Evolutionary conservation across 2,797 vertebrate genomes (phyloP), one percentile per base, ranked within the genome.

Genomic region (Hypotaenidia okinawae): DNA sequence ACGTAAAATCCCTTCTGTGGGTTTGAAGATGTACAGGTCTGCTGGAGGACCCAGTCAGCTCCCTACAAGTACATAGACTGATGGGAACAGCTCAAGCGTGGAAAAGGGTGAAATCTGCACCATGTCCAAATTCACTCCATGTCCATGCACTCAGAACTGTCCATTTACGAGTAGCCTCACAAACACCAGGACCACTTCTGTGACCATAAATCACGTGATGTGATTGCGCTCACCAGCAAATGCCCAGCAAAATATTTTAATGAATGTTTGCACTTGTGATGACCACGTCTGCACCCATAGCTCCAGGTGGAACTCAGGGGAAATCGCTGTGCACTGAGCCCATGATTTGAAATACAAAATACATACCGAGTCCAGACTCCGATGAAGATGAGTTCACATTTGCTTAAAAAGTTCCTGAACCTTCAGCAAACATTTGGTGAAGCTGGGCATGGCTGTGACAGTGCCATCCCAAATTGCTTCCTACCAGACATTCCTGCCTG

Each of bases 101-200:
- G 66, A 35, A 0, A 3, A 27, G 37, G 10, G 47, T 35, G 27
- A 70, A 18, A 77, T 1, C 10, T 33, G 72, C 57, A 59, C 68
- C 58, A 27, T 1, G 11, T 68, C 49, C 64, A 21, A 1, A 13
- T 7, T 16, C 16, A 2, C 47, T 51, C 39, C 0, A 1, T 5
- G 32, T 57, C 22, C 16, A 3, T 7, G 3, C 0, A 0, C 61
- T 33, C 25, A n/a, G 27, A 54, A 55, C 4, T 79, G 51, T 5
- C 47, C 33, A 4, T 39, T 66, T 41, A 4, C 28, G 47, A 25
- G 37, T 9, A 76, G 17, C 52, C 43, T 67, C 66, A 54, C 45
- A 25, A 27, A 80, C 24, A n/a, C 1, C 67, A 9, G 0, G 5
- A 22, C 7, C 22, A 5, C 45, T 6, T 33, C 8, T 41, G 14